Evolutionary conservation across 2,113 vertebrate species (phyloP).

Genomic region (Microtus montanus): DNA sequence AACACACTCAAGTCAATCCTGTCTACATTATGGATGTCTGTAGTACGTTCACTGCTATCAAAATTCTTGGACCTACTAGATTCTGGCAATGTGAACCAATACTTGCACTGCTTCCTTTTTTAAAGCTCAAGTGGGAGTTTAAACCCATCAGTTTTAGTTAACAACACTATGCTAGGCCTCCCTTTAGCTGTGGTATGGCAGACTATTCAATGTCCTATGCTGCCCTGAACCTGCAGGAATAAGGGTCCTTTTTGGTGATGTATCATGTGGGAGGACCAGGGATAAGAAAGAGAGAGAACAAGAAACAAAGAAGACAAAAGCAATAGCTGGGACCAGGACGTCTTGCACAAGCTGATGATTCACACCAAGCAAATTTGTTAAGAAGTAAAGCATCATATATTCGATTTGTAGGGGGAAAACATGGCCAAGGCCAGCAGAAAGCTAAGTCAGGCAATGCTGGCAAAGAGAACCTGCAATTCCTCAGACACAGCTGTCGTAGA

Average conservation of each 20-base stretch:
- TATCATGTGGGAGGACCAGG: neutral
- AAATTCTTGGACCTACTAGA: neutral
- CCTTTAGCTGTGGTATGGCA: neutral
- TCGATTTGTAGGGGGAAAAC: neutral
- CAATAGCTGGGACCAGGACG: neutral
- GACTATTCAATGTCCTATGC: neutral
- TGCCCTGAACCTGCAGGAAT: neutral
- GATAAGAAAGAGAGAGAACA: neutral
- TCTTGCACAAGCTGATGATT: neutral
- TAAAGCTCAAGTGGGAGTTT: neutral
- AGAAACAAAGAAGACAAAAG: neutral
- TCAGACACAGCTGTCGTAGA: neutral
- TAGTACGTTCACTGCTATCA: neutral
- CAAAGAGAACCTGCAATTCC: neutral
- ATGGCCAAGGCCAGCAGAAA: neutral
- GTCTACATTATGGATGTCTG: neutral
- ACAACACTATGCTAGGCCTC: neutral
- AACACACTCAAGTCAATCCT: neutral
- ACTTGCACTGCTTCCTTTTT: neutral
- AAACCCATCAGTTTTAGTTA: neutral
- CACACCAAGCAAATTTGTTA: neutral
- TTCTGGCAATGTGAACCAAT: neutral
- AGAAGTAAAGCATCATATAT: neutral
- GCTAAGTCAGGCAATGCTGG: neutral
- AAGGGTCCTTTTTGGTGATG: neutral